Evolutionary conservation across 2,888 invertebrate species (phyloP).

Genomic region (Megalurothrips usitatus): DNA sequence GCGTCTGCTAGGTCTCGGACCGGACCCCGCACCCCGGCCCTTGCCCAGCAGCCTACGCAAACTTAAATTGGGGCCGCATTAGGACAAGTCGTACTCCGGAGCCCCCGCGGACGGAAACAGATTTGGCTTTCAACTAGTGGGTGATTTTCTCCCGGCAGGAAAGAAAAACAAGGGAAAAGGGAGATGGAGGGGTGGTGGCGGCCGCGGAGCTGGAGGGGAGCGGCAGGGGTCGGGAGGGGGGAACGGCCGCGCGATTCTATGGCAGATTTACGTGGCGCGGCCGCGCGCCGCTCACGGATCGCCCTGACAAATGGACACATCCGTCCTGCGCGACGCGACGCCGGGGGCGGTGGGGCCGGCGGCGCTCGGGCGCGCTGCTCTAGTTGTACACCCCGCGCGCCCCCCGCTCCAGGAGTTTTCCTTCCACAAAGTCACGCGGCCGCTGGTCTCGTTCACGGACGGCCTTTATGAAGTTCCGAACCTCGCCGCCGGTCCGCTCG

Average conservation of each 20-base stretch:
- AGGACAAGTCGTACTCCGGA: background rate
- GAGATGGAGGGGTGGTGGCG: no score
- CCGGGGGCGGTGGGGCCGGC: background rate
- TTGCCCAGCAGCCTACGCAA: background rate
- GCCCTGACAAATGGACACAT: conserved; percentile 6
- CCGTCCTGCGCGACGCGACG: background rate
- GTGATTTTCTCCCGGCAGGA: background rate
- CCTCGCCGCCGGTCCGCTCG: no score
- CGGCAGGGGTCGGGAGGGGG: background rate
- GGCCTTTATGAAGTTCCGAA: no score
- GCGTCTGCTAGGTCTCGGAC: no score
- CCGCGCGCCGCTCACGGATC: background rate
- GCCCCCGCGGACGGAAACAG: background rate
- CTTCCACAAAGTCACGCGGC: no score
- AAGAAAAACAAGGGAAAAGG: background rate
- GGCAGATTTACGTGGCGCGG: background rate
- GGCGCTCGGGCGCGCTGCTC: no score
- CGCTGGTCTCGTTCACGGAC: no score
- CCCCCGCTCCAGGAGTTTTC: no score
- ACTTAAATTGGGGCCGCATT: conserved; percentile 6
- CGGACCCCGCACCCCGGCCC: background rate
- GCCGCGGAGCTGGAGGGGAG: background rate
- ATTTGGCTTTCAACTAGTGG: conserved; percentile 11
- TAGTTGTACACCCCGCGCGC: no score
- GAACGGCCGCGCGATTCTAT: background rate